Percentiles rank a stretch among this genome's conserved stretches.
Evolutionary conservation across 2,797 vertebrate genomes (phyloP).

Genomic region (Steatocranus sp.): DNA sequence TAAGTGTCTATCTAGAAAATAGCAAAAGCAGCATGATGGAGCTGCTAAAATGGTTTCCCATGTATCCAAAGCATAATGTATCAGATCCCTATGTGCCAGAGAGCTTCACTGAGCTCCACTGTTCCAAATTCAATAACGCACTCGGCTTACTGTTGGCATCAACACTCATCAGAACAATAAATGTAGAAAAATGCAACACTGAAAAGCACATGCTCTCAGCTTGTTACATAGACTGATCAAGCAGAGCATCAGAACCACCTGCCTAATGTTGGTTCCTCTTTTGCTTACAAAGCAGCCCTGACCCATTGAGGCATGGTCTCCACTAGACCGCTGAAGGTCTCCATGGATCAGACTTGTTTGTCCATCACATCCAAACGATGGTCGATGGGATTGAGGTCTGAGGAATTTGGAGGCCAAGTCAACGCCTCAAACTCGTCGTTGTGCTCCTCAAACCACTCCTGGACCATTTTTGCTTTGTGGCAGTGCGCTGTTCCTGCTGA

Average conservation of each 20-base stretch:
- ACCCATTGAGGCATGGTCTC: background rate
- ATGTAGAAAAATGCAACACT: background rate
- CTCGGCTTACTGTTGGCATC: background rate
- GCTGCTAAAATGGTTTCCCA: background rate
- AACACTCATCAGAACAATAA: background rate
- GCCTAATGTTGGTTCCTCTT: background rate
- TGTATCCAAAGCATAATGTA: background rate
- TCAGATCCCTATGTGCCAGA: background rate
- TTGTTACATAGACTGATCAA: background rate
- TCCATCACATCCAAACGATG: background rate
- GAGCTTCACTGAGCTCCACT: background rate
- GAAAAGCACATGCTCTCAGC: background rate
- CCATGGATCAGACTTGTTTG: accelerated
- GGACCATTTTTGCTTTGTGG: background rate
- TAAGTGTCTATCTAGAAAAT: background rate
- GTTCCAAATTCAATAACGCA: background rate
- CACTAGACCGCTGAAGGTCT: background rate
- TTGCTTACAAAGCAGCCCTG: background rate
- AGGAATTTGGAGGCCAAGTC: background rate
- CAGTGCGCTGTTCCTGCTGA: accelerated
- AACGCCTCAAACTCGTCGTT: accelerated
- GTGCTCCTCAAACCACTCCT: background rate
- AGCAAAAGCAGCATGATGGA: background rate
- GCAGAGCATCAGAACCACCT: background rate
- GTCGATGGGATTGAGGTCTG: accelerated